These are phyloP conservation scores for Mionectes macconnelli DNA, from an alignment of 2,113 vertebrate species.

Conservation along the genomic window DNA sequence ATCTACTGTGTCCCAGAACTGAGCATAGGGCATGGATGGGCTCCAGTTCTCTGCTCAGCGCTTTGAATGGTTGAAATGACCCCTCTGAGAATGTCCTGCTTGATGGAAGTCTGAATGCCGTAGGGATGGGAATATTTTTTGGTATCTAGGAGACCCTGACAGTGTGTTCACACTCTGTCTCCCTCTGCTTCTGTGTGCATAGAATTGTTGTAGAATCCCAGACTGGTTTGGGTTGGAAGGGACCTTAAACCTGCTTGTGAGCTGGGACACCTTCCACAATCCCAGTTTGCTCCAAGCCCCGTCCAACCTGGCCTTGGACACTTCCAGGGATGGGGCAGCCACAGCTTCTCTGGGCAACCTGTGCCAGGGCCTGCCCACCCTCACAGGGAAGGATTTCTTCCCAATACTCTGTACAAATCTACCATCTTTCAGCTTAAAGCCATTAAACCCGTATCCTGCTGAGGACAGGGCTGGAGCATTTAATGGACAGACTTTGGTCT, in stretches of 20 bases:
- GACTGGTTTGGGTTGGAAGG: accelerated
- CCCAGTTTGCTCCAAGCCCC: background rate
- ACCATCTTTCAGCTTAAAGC: background rate
- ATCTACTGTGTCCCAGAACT: accelerated
- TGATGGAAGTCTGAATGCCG: accelerated
- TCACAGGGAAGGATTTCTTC: accelerated
- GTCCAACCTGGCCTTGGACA: background rate
- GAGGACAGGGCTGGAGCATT: background rate
- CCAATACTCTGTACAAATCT: background rate
- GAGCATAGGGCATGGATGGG: accelerated
- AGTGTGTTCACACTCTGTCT: background rate
- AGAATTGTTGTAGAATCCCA: background rate
- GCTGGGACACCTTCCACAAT: background rate
- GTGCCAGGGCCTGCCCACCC: background rate
- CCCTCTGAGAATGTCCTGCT: background rate
- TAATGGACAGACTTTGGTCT: background rate
- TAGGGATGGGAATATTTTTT: background rate
- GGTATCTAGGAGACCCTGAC: background rate
- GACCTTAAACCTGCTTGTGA: background rate
- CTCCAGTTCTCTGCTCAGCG: background rate
- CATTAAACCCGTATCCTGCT: background rate
- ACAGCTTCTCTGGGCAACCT: background rate
- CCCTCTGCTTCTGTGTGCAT: background rate
- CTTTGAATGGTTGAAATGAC: background rate
- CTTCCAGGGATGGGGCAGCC: background rate